Evolutionary conservation across 2,888 invertebrate genomes (phyloP).

Genomic region (Nomada hirtipes): DNA sequence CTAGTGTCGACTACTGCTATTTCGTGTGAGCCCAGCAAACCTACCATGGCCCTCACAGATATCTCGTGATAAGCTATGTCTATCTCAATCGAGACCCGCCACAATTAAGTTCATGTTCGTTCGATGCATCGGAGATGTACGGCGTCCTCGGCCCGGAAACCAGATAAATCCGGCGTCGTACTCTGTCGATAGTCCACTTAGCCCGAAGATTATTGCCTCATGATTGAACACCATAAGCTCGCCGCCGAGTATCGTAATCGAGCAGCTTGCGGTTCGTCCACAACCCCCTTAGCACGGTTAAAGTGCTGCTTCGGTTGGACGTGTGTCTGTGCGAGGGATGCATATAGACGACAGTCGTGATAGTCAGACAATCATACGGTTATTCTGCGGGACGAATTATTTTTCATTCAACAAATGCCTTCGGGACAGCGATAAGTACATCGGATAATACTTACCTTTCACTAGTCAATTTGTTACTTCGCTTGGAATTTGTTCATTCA

Average conservation of each 20-base stretch:
- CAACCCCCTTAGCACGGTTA: constrained; percentile 16
- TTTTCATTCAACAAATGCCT: too few relatives aligned
- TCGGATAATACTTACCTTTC: too few relatives aligned
- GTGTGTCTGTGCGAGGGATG: neutral
- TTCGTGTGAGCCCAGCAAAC: too few relatives aligned
- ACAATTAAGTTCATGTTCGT: constrained; percentile 3
- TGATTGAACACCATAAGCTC: constrained; percentile 46
- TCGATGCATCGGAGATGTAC: neutral
- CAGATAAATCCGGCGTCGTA: constrained; percentile 17
- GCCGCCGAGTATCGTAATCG: constrained; percentile 42
- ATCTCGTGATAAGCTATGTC: neutral
- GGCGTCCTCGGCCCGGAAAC: neutral
- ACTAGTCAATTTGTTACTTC: too few relatives aligned
- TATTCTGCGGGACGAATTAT: neutral
- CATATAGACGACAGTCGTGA: neutral
- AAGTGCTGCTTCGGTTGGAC: constrained; percentile 18
- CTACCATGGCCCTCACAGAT: too few relatives aligned
- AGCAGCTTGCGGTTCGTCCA: constrained; percentile 44
- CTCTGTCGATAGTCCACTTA: constrained; percentile 23
- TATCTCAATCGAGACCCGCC: neutral
- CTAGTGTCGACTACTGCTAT: too few relatives aligned
- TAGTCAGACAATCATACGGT: constrained; percentile 10
- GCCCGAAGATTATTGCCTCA: constrained; percentile 48
- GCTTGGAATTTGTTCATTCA: too few relatives aligned
- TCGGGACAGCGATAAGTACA: too few relatives aligned